Evolutionary conservation across 2,797 vertebrate genomes (phyloP).

Genomic region (Antennarius maculatus): DNA sequence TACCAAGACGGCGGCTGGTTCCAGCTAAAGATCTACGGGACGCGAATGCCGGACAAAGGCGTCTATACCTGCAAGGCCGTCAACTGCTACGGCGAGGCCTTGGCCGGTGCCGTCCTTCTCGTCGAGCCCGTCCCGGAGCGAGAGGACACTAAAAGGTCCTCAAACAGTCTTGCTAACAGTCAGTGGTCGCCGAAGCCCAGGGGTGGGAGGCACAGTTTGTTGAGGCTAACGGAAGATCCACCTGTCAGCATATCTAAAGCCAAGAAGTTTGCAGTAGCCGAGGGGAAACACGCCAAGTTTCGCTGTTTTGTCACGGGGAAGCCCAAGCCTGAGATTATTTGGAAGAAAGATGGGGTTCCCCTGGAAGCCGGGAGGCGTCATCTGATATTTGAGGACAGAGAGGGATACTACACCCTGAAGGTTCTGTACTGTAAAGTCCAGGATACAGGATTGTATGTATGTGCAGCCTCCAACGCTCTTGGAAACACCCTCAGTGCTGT

Average conservation of each 20-base stretch:
- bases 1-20: conserved; percentile 84
- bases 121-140: conserved; percentile 79
- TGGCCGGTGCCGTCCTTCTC: conserved; percentile 90
- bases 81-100: conserved; percentile 82
- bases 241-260: conserved; percentile 68
- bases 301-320: conserved; percentile 96
- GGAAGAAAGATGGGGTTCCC: conserved; percentile 90
- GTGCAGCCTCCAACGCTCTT: conserved; percentile 91
- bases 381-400: conserved; percentile 93
- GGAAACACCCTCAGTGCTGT: conserved; percentile 95
- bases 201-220: conserved; percentile 46
- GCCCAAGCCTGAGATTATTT: conserved; percentile 95
- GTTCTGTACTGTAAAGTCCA: conserved; percentile 93
- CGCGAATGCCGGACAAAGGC: conserved; percentile 87
- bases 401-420: conserved; percentile 96
- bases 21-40: conserved; percentile 85
- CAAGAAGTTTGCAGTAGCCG: conserved; percentile 90
- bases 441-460: conserved; percentile 92
- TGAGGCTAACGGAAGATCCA: conserved; percentile 62
- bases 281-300: conserved; percentile 97
- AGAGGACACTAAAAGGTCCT: conserved; percentile 62
- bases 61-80: conserved; percentile 91
- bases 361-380: conserved; percentile 86
- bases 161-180: conserved; percentile 60
- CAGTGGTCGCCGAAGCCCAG: conserved; percentile 65